Conservation (phyloP, 2,797 vertebrate genomes). For the Astyanax mexicanus region DNA sequence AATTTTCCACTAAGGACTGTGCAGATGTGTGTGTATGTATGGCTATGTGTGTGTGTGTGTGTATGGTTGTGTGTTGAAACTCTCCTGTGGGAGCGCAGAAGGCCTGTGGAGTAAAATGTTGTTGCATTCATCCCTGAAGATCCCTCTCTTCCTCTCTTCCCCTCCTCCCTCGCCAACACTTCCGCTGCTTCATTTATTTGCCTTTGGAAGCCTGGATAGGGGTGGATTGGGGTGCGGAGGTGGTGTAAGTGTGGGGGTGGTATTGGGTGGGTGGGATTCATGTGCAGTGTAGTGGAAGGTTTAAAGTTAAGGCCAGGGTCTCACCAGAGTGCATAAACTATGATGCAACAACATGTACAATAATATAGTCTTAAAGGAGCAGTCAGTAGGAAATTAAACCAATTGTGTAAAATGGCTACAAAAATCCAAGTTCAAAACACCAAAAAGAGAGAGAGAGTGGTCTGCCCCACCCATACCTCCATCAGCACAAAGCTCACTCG, state of each 20-base stretch:
- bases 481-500: no score
- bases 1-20: no score
- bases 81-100: not conserved
- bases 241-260: slow-evolving; percentile 12
- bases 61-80: slow-evolving; percentile 19
- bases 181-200: slow-evolving; percentile 77
- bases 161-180: slow-evolving; percentile 65
- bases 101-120: not conserved
- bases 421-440: no score
- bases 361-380: no score
- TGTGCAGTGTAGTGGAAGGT: no score
- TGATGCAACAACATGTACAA: no score
- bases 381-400: no score
- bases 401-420: no score
- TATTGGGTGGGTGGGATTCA: not conserved
- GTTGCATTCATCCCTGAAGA: slow-evolving; percentile 1
- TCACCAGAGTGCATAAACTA: no score
- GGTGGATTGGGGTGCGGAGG: not conserved
- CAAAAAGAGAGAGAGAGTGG: no score
- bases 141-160: slow-evolving; percentile 1
- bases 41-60: slow-evolving; percentile 12
- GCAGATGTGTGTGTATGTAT: slow-evolving; percentile 14
- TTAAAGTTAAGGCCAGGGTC: no score
- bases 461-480: no score
- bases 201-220: slow-evolving; percentile 66